Evolutionary conservation across 2,888 invertebrate genomes (phyloP), one percentile per base, ranked within the genome.

Genomic region (Oscheius sp.): DNA sequence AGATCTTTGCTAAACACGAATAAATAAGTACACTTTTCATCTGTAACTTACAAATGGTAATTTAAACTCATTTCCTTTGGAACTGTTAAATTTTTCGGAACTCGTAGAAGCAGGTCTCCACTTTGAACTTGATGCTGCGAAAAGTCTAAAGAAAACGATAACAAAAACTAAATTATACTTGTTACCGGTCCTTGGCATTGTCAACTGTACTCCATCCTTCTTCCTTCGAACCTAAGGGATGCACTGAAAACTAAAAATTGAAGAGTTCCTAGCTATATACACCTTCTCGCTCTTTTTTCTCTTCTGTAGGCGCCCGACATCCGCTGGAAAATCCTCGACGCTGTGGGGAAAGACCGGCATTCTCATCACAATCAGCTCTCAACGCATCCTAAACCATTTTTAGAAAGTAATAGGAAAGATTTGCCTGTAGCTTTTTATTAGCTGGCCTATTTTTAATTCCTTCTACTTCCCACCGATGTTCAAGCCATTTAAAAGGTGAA

Each of bases 401-500:
- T 52, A 18, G 49, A 9, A 29, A 61, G 25, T n/a, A n/a, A n/a
- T 18, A 21, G 16, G 21, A 56, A 56, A 7, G 25, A 29, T 46
- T 41, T 49, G 70, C 61, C 41, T 76, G 70, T 23, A 74, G 72
- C 74, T 78, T 80, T 49, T 79, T 78, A 43, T 64, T 41, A 63
- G 78, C 68, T 9, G 77, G 77, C 69, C 80, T 78, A 78, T 81
- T 82, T 68, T 84, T 83, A 46, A 85, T 80, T 49, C 85, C 86
- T 71, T 85, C 85, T 21, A 81, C 74, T 49, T 81, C 81, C 86
- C 85, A 86, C 18, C 78, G 70, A 69, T 85, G 76, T 70, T 85
- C 81, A 27, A 86, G 74, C 85, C 85, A 85, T 73, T 85, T 85
- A 69, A 78, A 76, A 25, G 85, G 86, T 12, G 85, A 85, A 70